Percentiles rank a stretch among this genome's conserved stretches.
These are phyloP conservation scores for Enteromius treurensis DNA, from an alignment of 2,797 vertebrate species.

Conservation along the genomic window DNA sequence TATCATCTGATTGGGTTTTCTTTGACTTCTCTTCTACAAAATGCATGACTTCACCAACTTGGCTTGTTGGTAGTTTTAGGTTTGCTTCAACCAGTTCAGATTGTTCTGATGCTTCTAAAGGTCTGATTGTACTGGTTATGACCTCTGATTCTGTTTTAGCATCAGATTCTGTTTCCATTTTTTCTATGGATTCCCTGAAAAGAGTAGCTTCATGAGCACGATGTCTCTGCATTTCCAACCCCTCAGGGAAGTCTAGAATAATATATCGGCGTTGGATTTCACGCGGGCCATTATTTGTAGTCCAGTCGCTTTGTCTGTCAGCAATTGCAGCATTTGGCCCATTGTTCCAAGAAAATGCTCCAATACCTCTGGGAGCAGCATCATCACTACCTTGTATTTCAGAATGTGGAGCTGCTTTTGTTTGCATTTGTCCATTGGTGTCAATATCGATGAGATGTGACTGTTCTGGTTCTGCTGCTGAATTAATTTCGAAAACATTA, in stretches of 20 bases:
- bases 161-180: background rate
- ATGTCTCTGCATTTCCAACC: constrained; percentile 6
- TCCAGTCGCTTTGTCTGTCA: constrained; percentile 41
- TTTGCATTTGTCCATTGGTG: constrained; percentile 34
- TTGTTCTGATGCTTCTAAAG: constrained; percentile 10
- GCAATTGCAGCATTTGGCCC: constrained; percentile 15
- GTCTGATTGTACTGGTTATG: background rate
- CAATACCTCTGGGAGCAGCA: constrained; percentile 24
- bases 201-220: constrained; percentile 29
- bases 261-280: constrained; percentile 66
- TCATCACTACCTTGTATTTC: constrained; percentile 22
- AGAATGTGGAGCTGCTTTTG: constrained; percentile 8
- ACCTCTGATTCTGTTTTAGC: constrained; percentile 16
- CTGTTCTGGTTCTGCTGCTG: constrained; percentile 30
- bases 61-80: constrained; percentile 1
- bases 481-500: constrained; percentile 3
- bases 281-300: constrained; percentile 35
- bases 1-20: background rate
- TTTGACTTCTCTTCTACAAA: constrained; percentile 5
- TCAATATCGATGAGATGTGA: constrained; percentile 26
- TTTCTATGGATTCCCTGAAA: constrained; percentile 31
- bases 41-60: constrained; percentile 5
- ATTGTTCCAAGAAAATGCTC: constrained; percentile 34
- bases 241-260: constrained; percentile 63
- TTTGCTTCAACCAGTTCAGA: background rate